Evolutionary conservation across 2,797 vertebrate species (phyloP).

Genomic region (Merluccius polli): DNA sequence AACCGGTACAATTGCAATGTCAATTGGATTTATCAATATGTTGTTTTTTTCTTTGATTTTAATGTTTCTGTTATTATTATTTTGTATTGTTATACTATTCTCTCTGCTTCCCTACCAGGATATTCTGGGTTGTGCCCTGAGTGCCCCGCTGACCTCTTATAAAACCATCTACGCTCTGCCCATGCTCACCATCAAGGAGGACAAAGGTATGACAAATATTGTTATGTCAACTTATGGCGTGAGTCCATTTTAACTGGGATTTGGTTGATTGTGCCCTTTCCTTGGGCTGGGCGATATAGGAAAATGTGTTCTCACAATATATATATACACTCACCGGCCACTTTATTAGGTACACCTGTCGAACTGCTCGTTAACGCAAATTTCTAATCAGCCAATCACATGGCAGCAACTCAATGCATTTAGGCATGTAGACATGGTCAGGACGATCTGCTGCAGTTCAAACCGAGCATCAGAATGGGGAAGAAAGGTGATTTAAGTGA

Average conservation of each 20-base stretch:
- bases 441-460: too few species aligned
- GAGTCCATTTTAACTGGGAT: background rate
- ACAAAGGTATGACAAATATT: slow-evolving; percentile 84
- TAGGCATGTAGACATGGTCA: too few species aligned
- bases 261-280: background rate
- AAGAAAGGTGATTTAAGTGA: too few species aligned
- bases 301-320: too few species aligned
- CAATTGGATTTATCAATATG: background rate
- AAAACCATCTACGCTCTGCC: slow-evolving; percentile 89
- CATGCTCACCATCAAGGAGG: slow-evolving; percentile 99
- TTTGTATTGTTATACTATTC: background rate
- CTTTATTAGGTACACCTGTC: too few species aligned
- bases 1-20: too few species aligned
- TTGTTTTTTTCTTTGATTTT: background rate
- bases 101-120: slow-evolving; percentile 72
- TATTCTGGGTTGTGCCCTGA: slow-evolving; percentile 85
- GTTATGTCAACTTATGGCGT: background rate
- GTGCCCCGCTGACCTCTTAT: slow-evolving; percentile 85
- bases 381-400: too few species aligned
- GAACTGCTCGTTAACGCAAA: too few species aligned
- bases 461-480: too few species aligned
- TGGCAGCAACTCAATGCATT: too few species aligned
- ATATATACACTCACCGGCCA: too few species aligned
- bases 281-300: too few species aligned
- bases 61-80: background rate